A percentile compares a stretch with the other conserved stretches of the same genome.
Conservation (phyloP, 2,888 invertebrate genomes). For the Xestobium rufovillosum region DNA sequence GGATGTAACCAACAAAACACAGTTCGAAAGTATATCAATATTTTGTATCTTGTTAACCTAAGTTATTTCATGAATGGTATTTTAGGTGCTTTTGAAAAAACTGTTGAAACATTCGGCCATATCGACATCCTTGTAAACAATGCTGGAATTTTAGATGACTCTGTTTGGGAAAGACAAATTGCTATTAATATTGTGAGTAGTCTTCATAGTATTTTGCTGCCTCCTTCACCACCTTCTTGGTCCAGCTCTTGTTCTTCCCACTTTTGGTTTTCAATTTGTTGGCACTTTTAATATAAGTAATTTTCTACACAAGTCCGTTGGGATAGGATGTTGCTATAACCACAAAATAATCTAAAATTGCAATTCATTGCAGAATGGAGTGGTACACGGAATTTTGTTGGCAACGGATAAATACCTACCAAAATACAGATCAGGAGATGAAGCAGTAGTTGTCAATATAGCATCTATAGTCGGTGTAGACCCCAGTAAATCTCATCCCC, state of each 20-base stretch:
- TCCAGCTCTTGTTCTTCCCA: too few species aligned
- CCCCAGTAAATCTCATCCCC: constrained; percentile 32
- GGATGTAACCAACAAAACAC: constrained; percentile 62
- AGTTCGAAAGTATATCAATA: constrained; percentile 52
- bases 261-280: too few species aligned
- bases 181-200: constrained; percentile 15
- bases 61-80: too few species aligned
- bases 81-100: constrained; percentile 60
- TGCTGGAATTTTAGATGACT: constrained; percentile 19
- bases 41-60: constrained; percentile 18
- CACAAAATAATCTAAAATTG: too few species aligned
- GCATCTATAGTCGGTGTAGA: constrained; percentile 41
- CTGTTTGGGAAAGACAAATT: constrained; percentile 16
- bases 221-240: too few species aligned
- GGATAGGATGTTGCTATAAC: too few species aligned
- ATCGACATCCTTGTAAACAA: constrained; percentile 53
- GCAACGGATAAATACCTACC: constrained; percentile 43
- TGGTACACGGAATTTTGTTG: constrained; percentile 40
- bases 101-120: constrained; percentile 56
- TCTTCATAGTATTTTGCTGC: too few species aligned
- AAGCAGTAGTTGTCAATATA: constrained; percentile 45
- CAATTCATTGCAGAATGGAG: constrained; percentile 38
- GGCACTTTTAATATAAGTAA: too few species aligned
- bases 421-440: constrained; percentile 42
- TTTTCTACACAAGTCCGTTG: too few species aligned